Evolutionary conservation across 2,113 vertebrate species (phyloP), one percentile per base, ranked within the genome.

Genomic region (Gobiocypris rarus): DNA sequence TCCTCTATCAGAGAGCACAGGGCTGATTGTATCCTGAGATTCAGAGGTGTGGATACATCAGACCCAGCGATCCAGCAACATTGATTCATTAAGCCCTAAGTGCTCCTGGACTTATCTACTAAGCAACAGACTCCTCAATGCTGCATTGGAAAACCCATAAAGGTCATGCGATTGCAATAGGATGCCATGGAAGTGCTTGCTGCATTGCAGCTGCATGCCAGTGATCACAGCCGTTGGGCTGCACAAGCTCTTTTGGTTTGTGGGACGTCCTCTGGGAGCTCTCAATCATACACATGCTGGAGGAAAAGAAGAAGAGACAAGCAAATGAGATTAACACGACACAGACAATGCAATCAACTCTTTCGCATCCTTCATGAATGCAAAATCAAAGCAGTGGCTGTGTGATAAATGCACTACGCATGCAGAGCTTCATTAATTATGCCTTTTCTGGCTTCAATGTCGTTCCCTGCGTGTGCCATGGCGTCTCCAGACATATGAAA

Each of bases 71-170:
- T 83, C 83, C 50, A 15, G 61, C 61, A 69, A 76, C 84, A 87
- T 85, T 22, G 86, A 85, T 87, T 85, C 24, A 26, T 77, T 85
- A 83, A 87, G 77, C 84, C 83, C 75, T 83, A 24, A 67, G 67
- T 80, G 50, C 73, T 41, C 19, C 45, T 19, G 48, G 71, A 61
- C 17, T 81, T 81, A 81, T 81, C 78, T 67, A 83, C 48, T 67
- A 52, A 14, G 80, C 74, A 78, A 75, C 63, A 58, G 74, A 82
- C 63, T 56, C 61, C 41, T n/a, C 56, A 67, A 31, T 52, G 59
- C 54, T n/a, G n/a, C 19, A 24, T 82, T 78, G 59, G 41, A 82
- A 82, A n/a, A 69, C 38, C 69, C 7, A 22, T 26, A 67, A 83
- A 87, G 86, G 86, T 87, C 75, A 87, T 59, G 86, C 59, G 61